Conservation (phyloP, 64 coral and sea anemone species). For the Cladopsammia gracilis region DNA sequence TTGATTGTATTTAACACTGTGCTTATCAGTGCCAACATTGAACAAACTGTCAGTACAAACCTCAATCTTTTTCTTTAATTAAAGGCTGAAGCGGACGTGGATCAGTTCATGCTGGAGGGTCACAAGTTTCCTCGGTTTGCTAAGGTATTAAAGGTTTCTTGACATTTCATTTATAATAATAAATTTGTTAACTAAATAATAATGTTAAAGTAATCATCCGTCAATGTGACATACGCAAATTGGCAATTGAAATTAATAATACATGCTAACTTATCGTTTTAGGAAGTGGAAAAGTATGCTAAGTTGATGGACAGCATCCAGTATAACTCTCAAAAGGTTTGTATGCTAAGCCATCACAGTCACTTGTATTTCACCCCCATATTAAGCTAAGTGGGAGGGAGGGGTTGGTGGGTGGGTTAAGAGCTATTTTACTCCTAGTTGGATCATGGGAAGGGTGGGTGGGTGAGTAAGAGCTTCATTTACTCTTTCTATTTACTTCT, state of each 20-base stretch:
- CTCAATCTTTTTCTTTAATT: neutral
- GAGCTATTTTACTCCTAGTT: too few species aligned
- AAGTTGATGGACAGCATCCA: slow-evolving; percentile 94
- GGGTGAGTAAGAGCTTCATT: too few species aligned
- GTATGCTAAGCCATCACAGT: neutral
- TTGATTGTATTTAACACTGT: too few species aligned
- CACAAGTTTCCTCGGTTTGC: slow-evolving; percentile 97
- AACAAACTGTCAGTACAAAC: too few species aligned
- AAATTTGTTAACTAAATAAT: neutral
- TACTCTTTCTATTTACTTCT: too few species aligned
- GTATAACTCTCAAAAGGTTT: slow-evolving; percentile 97
- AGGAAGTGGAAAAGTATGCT: slow-evolving; percentile 98
- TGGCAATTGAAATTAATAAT: too few species aligned
- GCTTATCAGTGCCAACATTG: too few species aligned
- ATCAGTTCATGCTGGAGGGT: slow-evolving; percentile 96
- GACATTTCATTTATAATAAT: neutral
- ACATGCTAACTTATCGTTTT: neutral
- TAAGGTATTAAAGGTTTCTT: slow-evolving; percentile 66
- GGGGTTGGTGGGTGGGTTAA: too few species aligned
- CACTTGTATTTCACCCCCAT: neutral
- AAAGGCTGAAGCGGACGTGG: slow-evolving; percentile 93
- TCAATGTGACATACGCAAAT: too few species aligned
- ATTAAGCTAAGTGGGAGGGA: neutral
- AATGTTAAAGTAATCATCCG: too few species aligned
- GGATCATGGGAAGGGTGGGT: too few species aligned